Evolutionary conservation across 2,113 vertebrate genomes (phyloP).

Genomic region (human): DNA sequence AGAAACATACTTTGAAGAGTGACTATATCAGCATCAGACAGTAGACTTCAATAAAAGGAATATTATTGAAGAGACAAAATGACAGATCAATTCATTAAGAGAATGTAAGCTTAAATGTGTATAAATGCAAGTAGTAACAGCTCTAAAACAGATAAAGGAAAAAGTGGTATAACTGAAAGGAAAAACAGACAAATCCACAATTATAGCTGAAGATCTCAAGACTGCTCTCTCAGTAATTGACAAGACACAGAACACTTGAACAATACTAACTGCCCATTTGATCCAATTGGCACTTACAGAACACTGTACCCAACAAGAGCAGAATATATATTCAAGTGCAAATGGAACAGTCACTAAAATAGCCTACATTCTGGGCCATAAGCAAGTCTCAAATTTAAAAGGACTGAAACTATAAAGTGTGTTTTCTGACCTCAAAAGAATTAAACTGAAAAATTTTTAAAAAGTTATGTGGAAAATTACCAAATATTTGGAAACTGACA

Average conservation of each 20-base stretch:
- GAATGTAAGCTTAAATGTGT: not conserved
- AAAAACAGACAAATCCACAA: not conserved
- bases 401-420: not conserved
- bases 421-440: not conserved
- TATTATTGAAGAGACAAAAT: not conserved
- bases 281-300: not conserved
- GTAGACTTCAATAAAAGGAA: not conserved
- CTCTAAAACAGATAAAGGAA: not conserved
- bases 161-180: not conserved
- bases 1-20: not conserved
- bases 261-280: not conserved
- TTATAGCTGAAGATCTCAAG: not conserved
- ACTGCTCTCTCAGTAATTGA: not conserved
- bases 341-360: not conserved
- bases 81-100: not conserved
- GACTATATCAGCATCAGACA: not conserved
- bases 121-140: not conserved
- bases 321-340: not conserved
- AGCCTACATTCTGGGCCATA: not conserved
- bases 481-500: not conserved
- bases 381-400: conserved; percentile 31
- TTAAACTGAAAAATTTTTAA: not conserved
- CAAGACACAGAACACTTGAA: not conserved
- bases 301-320: not conserved
- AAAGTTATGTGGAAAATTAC: not conserved